These are phyloP conservation scores for Ctena decussata DNA, from an alignment of 2,888 invertebrate genomes.

Conservation along the genomic window DNA sequence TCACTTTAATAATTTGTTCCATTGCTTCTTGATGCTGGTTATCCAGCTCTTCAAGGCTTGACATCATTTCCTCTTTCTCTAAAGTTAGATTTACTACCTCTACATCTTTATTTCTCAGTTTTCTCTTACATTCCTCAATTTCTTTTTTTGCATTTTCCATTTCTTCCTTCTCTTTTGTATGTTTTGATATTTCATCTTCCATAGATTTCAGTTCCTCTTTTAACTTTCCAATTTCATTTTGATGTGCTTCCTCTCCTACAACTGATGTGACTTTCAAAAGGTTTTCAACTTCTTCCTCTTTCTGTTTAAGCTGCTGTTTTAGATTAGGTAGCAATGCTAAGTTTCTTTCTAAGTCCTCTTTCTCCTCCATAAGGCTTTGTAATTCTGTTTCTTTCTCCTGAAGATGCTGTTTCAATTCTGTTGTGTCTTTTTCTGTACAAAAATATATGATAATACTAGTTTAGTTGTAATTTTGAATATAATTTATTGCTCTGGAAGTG, in stretches of 20 bases:
- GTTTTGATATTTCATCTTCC: slow-evolving; percentile 1
- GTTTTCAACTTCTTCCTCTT: slow-evolving; percentile 48
- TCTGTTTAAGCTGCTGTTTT: slow-evolving; percentile 45
- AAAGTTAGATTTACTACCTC: slow-evolving; percentile 66
- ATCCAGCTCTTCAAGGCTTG: slow-evolving; percentile 91
- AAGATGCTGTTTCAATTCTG: slow-evolving; percentile 37
- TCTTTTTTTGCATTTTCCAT: slow-evolving; percentile 42
- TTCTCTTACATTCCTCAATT: slow-evolving; percentile 54
- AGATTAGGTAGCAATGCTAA: slow-evolving; percentile 48
- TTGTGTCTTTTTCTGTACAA: slow-evolving; percentile 6
- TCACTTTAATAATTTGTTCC: slow-evolving; percentile 75
- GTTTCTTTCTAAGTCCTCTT: slow-evolving; percentile 53
- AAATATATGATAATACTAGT: no score
- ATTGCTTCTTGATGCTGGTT: slow-evolving; percentile 91
- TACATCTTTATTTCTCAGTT: slow-evolving; percentile 66
- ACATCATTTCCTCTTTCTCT: slow-evolving; percentile 87
- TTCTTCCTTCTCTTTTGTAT: slow-evolving; percentile 19
- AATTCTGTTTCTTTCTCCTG: slow-evolving; percentile 60
- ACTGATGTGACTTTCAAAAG: slow-evolving; percentile 27
- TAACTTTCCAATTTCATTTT: slow-evolving; percentile 40
- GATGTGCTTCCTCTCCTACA: not conserved
- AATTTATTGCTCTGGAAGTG: no score
- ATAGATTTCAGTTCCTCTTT: slow-evolving; percentile 20
- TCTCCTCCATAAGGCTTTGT: slow-evolving; percentile 53
- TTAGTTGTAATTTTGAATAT: no score